Base-by-base conservation (phyloP, 2,797 vertebrate genomes). In the Syndactyla subalaris region DNA sequence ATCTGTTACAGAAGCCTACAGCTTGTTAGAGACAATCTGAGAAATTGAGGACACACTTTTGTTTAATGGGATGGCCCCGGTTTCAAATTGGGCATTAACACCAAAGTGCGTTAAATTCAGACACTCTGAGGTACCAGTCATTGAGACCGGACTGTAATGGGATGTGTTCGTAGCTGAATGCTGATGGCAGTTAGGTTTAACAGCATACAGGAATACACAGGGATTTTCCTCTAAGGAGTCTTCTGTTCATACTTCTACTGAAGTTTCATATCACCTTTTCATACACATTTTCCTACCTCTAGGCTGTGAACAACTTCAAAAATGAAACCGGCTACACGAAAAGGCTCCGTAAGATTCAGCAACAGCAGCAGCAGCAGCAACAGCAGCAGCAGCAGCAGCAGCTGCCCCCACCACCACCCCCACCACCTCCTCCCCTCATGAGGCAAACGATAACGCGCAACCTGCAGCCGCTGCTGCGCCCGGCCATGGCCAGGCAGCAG, bases 221-320 rank as follows among this genome's bases (percentile, higher is more conserved):
- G 34, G 45, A 32, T 54, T 79, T 26, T 48, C 29, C 24, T 48
- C 27, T 48, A 7, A 61, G n/a, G 12, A 71, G 43, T 4, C 30
- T 71, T 73, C 27, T 65, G 22, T 85, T 82, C 1, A 0, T 74
- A 1, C 16, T 9, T n/a, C 36, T 58, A 0, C 58, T 70, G 20
- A 62, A 70, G 24, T 49, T 92, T 52, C 13, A 5, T 17, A 3
- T 16, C 75, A 39, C 45, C 43, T 77, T 80, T 82, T 36, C 63
- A 10, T 48, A 36, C 72, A 18, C 59, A 15, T 96, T 96, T 88
- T 43, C 85, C 67, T 74, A 45, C 48, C 34, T 66, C 1, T 62
- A 99, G 99, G 99, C 99, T 92, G 99, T 99, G 49, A 99, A 99
- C 97, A 99, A 99, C 95, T 99, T 99, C 96, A 99, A 98, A 96